These are phyloP conservation scores for Silvanus unidentatus DNA, from an alignment of 2,888 invertebrate genomes.

Conservation along the genomic window DNA sequence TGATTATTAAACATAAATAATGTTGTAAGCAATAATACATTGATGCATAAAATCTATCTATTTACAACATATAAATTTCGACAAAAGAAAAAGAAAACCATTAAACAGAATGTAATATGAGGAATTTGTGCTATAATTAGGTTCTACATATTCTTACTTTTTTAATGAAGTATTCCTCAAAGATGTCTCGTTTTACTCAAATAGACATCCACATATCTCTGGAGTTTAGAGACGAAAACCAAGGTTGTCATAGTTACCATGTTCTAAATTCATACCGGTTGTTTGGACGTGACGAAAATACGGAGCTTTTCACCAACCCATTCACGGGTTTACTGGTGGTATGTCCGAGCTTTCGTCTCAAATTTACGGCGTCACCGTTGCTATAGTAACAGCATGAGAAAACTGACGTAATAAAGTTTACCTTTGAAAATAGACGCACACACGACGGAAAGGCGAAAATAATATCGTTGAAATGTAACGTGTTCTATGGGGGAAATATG, in stretches of 20 bases:
- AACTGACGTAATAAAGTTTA: constrained; percentile 35
- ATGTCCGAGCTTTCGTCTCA: constrained; percentile 24
- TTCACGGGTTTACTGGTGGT: constrained; percentile 22
- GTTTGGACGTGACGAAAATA: constrained; percentile 10
- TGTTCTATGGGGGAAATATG: too few species aligned
- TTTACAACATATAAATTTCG: too few species aligned
- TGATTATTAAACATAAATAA: too few species aligned
- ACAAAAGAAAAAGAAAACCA: too few species aligned
- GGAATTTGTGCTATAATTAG: too few species aligned
- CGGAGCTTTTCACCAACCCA: constrained; percentile 11
- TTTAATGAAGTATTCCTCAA: constrained; percentile 4
- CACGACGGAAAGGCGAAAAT: background rate
- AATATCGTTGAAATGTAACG: background rate
- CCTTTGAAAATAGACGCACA: constrained; percentile 25
- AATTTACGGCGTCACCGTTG: constrained; percentile 40
- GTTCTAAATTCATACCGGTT: constrained; percentile 32
- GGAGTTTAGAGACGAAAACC: constrained; percentile 21
- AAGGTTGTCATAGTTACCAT: constrained; percentile 38
- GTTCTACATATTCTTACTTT: too few species aligned
- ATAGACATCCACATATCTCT: constrained; percentile 17
- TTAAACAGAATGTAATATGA: too few species aligned
- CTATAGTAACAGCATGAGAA: constrained; percentile 37
- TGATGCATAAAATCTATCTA: too few species aligned
- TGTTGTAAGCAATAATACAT: too few species aligned
- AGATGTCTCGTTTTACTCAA: constrained; percentile 14